Evolutionary conservation across 2,113 vertebrate species (phyloP).

Genomic region (Macrotis lagotis): DNA sequence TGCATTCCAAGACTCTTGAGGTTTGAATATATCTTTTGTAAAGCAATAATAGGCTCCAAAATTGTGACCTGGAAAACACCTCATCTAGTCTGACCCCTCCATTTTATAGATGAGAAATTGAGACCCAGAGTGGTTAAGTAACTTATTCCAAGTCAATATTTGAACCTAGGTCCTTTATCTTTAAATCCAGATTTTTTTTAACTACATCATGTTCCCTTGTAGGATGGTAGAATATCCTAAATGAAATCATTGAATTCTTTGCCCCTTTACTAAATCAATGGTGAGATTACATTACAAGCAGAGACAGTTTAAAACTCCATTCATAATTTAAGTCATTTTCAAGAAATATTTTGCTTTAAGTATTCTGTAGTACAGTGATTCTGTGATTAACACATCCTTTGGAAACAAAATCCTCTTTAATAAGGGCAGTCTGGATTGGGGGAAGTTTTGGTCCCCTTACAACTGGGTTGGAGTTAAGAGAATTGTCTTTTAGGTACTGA

Average conservation of each 20-base stretch:
- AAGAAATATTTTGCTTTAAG: neutral
- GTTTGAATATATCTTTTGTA: neutral
- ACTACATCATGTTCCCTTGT: neutral
- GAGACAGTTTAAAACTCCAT: too few relatives aligned
- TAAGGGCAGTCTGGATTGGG: neutral
- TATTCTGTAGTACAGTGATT: neutral
- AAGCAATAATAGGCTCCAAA: neutral
- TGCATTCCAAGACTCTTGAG: neutral
- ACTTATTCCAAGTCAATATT: neutral
- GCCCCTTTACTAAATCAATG: too few relatives aligned
- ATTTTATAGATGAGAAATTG: neutral
- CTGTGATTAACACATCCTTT: neutral
- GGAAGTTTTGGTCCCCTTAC: neutral
- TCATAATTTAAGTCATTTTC: neutral
- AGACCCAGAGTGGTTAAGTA: neutral
- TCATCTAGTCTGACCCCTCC: neutral
- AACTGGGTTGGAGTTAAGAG: neutral
- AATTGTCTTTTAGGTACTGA: too few relatives aligned
- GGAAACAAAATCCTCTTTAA: neutral
- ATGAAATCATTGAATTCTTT: neutral
- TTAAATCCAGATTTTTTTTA: neutral
- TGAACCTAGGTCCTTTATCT: neutral
- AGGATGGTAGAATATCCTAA: neutral
- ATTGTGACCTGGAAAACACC: neutral
- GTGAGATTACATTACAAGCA: neutral